Percentiles rank a stretch among this genome's conserved stretches.
Evolutionary conservation across 2,113 vertebrate species (phyloP).

Genomic region (Colossoma macropomum): DNA sequence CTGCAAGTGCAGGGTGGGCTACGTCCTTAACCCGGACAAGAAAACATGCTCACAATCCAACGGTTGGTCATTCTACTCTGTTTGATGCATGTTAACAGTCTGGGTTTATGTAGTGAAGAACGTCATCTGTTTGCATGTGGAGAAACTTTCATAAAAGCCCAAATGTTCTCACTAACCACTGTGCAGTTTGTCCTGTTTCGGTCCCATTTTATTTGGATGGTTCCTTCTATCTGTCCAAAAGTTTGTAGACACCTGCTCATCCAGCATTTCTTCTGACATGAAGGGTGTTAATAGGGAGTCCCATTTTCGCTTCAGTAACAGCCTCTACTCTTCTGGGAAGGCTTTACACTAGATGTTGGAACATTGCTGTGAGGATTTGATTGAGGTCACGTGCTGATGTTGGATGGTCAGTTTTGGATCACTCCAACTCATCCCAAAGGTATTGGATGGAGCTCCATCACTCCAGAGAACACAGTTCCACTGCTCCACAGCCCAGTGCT

Average conservation of each 20-base stretch:
- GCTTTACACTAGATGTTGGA: neutral
- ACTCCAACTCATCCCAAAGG: no score
- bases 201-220: no score
- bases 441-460: no score
- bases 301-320: neutral
- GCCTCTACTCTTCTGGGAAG: neutral
- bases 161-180: neutral
- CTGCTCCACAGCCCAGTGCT: no score
- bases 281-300: neutral
- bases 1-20: constrained; percentile 80
- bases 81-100: neutral
- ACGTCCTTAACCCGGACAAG: constrained; percentile 79
- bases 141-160: constrained; percentile 4
- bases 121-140: neutral
- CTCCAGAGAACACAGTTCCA: no score
- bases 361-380: neutral
- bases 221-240: neutral
- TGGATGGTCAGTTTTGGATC: no score
- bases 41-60: constrained; percentile 82
- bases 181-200: neutral
- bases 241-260: neutral
- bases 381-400: no score
- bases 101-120: neutral
- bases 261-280: neutral
- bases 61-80: constrained; percentile 46